phyloP scores from a whole-genome alignment of 2,113 vertebrate genomes.

The Salvelinus sp. region DNA sequence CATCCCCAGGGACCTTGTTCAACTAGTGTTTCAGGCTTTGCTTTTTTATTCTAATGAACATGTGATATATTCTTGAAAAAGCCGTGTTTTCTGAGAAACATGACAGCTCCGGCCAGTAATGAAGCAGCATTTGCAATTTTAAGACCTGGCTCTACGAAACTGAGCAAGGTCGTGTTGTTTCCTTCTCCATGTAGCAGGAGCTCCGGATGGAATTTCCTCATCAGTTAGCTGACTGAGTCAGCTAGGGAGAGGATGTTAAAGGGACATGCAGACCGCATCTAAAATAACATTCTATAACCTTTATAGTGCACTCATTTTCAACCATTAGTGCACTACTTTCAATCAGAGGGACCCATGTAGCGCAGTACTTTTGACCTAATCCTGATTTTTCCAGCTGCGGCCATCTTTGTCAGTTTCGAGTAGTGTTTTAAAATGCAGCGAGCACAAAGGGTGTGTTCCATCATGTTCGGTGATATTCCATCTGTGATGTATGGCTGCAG shows the following conservation, averaged over 20 bases:
- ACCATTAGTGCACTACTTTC: no score
- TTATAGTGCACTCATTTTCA: not conserved
- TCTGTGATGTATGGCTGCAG: conserved; percentile 32
- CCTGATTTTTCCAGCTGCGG: conserved; percentile 21
- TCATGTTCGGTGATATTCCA: conserved; percentile 17
- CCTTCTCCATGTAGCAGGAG: not conserved
- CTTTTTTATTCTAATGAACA: conserved; percentile 62
- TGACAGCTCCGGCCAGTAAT: conserved; percentile 52
- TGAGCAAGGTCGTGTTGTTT: not conserved
- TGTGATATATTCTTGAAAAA: conserved; percentile 51
- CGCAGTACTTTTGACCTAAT: no score
- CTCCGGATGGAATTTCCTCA: conserved; percentile 38
- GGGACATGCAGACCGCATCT: not conserved
- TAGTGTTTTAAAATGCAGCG: not conserved
- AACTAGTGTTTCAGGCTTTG: conserved; percentile 12
- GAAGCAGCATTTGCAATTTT: conserved; percentile 65
- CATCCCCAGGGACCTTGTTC: not conserved
- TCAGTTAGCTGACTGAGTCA: conserved; percentile 17
- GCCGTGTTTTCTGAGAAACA: conserved; percentile 58
- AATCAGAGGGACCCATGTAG: no score
- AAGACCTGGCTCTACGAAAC: not conserved
- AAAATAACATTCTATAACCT: not conserved
- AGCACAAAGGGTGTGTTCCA: conserved; percentile 12
- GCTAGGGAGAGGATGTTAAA: not conserved
- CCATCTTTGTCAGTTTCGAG: conserved; percentile 20